phyloP scores from a whole-genome alignment of 2,797 vertebrate species.

The Megaceryle alcyon region DNA sequence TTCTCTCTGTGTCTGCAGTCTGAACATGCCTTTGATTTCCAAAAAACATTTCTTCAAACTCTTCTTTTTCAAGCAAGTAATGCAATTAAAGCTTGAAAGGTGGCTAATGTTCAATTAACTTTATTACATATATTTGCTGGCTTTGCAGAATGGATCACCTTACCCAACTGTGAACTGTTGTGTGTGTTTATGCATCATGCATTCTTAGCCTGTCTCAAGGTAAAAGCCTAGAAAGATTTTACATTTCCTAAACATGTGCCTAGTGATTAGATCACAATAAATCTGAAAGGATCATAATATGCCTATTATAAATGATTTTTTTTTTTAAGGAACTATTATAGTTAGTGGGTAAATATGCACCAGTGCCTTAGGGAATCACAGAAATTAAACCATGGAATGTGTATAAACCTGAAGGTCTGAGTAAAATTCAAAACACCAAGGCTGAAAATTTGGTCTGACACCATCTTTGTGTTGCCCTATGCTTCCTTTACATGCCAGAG shows the following conservation, averaged over 20 bases:
- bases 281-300: constrained; percentile 24
- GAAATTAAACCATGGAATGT: constrained; percentile 27
- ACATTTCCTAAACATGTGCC: not conserved
- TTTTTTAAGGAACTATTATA: constrained; percentile 34
- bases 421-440: constrained; percentile 17
- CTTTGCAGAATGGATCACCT: not conserved
- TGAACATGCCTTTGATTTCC: not conserved
- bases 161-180: not conserved
- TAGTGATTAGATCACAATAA: constrained; percentile 38
- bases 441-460: constrained; percentile 22
- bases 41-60: not conserved
- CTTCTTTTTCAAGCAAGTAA: not conserved
- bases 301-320: constrained; percentile 34
- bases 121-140: not conserved
- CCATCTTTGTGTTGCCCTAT: not conserved
- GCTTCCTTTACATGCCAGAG: not conserved
- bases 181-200: not conserved
- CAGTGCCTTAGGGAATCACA: constrained; percentile 14
- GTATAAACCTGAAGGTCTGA: constrained; percentile 19
- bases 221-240: constrained; percentile 42
- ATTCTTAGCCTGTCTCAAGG: constrained; percentile 13
- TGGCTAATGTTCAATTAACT: constrained; percentile 3
- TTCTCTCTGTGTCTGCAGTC: not conserved
- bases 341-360: constrained; percentile 20
- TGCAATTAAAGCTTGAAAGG: constrained; percentile 4